Conservation (phyloP, 2,888 invertebrate genomes). For the Rhorus exstirpatorius region DNA sequence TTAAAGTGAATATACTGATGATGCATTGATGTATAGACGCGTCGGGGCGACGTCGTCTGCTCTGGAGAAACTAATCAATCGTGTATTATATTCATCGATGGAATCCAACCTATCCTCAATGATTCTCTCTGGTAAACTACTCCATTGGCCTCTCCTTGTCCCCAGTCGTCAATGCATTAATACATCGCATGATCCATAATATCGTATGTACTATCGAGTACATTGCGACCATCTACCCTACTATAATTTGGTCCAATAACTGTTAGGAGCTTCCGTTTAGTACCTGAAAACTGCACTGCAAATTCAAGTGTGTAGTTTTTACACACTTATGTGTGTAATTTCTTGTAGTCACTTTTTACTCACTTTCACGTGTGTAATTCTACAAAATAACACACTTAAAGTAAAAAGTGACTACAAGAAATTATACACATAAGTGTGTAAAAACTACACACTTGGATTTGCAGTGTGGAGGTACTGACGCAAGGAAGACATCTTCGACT, state of each 20-base stretch:
- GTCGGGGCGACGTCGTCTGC: slow-evolving; percentile 28
- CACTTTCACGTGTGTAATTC: no score
- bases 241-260: slow-evolving; percentile 30
- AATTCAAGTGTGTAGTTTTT: no score
- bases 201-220: neutral
- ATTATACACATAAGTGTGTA: no score
- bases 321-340: no score
- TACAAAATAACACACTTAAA: no score
- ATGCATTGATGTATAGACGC: slow-evolving; percentile 34
- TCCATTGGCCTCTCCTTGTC: slow-evolving; percentile 29
- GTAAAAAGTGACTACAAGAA: no score
- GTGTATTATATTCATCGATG: slow-evolving; percentile 52
- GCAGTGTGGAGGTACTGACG: no score
- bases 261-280: slow-evolving; percentile 1
- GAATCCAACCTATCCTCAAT: slow-evolving; percentile 30
- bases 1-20: slow-evolving; percentile 64
- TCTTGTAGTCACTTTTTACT: no score
- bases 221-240: slow-evolving; percentile 5
- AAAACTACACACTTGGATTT: no score
- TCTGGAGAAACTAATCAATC: slow-evolving; percentile 62
- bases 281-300: neutral
- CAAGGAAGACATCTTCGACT: neutral
- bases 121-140: slow-evolving; percentile 6
- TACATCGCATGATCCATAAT: slow-evolving; percentile 32
- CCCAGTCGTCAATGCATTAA: neutral